phyloP scores from a whole-genome alignment of 2,888 invertebrate genomes.

The Xestia sexstrigata region DNA sequence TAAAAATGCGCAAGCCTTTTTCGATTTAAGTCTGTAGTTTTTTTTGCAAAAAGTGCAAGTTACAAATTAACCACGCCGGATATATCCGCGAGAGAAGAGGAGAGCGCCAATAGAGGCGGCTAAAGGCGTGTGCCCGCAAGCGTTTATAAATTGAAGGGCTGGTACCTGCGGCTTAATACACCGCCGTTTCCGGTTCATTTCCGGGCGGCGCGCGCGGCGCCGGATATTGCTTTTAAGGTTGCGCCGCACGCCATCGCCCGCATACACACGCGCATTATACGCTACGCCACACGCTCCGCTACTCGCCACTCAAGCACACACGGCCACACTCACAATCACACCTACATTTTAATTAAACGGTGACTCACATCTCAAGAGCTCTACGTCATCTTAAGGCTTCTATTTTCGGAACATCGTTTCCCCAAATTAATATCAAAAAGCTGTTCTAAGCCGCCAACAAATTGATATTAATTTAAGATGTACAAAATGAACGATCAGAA shows the following conservation, averaged over 20 bases:
- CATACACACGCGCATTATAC: conserved; percentile 72
- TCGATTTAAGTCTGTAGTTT: conserved; percentile 4
- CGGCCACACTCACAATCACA: conserved; percentile 46
- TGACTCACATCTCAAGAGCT: conserved; percentile 24
- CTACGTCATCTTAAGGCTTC: conserved; percentile 12
- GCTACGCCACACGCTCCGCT: conserved; percentile 68
- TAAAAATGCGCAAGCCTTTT: conserved; percentile 61
- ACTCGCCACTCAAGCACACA: conserved; percentile 57
- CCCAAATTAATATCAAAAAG: conserved; percentile 42
- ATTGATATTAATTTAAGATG: conserved; percentile 52
- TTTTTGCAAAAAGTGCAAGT: conserved; percentile 73
- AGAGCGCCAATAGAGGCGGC: conserved; percentile 73
- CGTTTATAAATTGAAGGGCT: conserved; percentile 91
- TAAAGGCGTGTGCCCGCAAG: conserved; percentile 84
- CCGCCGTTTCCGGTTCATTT: conserved; percentile 91
- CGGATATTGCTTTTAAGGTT: conserved; percentile 91
- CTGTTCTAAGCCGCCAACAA: conserved; percentile 35
- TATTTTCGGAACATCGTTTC: conserved; percentile 36
- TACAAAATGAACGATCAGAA: conserved; percentile 63
- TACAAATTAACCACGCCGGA: conserved; percentile 87
- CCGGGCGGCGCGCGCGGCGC: conserved; percentile 90
- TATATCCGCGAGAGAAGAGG: conserved; percentile 79
- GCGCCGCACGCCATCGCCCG: conserved; percentile 85
- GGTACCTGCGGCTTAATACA: conserved; percentile 91
- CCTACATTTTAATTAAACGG: conserved; percentile 33